Conservation (phyloP, 2,113 vertebrate genomes). For the Seriola aureovittata region DNA sequence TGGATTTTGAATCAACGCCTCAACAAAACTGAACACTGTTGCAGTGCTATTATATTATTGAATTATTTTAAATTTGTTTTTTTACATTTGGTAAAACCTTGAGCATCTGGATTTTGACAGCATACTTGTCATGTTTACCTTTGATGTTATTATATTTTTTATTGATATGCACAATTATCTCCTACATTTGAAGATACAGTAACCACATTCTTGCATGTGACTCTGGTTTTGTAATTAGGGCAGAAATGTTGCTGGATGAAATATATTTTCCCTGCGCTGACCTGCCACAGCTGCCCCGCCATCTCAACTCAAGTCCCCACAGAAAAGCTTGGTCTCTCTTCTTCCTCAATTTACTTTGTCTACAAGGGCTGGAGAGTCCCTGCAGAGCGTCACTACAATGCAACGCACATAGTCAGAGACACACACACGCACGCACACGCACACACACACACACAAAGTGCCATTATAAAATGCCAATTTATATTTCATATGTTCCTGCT, state of each 20-base stretch:
- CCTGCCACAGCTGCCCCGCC: slow-evolving; percentile 56
- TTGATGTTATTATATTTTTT: no score
- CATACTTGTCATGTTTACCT: neutral
- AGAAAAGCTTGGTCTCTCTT: slow-evolving; percentile 51
- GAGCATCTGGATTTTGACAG: neutral
- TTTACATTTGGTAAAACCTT: neutral
- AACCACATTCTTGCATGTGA: neutral
- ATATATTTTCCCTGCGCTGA: slow-evolving; percentile 86
- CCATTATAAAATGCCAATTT: slow-evolving; percentile 93
- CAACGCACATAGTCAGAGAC: slow-evolving; percentile 54
- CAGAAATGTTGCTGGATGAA: slow-evolving; percentile 87
- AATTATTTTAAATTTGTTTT: no score
- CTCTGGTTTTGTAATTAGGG: slow-evolving; percentile 79
- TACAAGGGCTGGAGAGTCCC: slow-evolving; percentile 65
- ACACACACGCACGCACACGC: slow-evolving; percentile 69
- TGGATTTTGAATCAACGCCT: neutral
- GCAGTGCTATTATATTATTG: neutral
- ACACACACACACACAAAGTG: slow-evolving; percentile 85
- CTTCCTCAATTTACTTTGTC: slow-evolving; percentile 90
- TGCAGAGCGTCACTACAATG: slow-evolving; percentile 53
- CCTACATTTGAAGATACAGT: neutral
- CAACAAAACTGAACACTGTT: neutral
- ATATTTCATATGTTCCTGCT: slow-evolving; percentile 94
- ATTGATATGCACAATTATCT: neutral
- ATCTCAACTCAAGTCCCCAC: slow-evolving; percentile 83